A percentile compares a stretch with the other conserved stretches of the same genome.
These are phyloP conservation scores for Nothoprocta pentlandii DNA, from an alignment of 2,113 vertebrate species.

Conservation along the genomic window DNA sequence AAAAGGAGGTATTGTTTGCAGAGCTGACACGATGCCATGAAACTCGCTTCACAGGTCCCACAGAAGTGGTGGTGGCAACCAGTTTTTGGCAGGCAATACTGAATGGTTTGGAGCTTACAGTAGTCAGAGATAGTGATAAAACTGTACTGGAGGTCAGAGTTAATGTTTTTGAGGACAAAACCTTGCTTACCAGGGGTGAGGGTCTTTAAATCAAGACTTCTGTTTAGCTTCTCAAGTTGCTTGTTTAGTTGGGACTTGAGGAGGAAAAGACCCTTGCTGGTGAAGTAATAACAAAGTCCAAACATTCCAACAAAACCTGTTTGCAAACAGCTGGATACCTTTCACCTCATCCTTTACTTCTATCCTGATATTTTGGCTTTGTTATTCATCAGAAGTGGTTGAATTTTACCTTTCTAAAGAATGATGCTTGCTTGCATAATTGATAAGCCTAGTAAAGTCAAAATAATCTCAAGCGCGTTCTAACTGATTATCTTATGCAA, in stretches of 20 bases:
- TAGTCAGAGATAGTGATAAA: not conserved
- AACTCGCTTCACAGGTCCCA: not conserved
- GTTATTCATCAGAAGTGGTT: not conserved
- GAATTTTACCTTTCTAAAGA: not conserved
- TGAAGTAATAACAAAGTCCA: not conserved
- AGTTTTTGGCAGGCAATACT: too few relatives aligned
- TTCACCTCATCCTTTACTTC: not conserved
- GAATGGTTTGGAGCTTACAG: not conserved
- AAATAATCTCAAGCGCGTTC: slow-evolving; percentile 9
- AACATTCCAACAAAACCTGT: rapidly evolving
- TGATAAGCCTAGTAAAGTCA: slow-evolving; percentile 23
- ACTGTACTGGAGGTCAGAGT: rapidly evolving
- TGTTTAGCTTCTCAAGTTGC: rapidly evolving
- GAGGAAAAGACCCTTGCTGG: not conserved
- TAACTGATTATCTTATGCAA: slow-evolving; percentile 49
- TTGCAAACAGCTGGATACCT: not conserved
- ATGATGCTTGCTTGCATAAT: not conserved
- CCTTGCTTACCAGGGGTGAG: rapidly evolving
- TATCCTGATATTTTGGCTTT: not conserved
- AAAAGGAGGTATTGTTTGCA: not conserved
- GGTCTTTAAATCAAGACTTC: not conserved
- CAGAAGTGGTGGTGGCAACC: not conserved
- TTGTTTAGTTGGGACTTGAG: not conserved
- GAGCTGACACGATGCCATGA: not conserved
- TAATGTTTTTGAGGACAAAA: not conserved